Percentiles rank a stretch among this genome's conserved stretches.
Conservation (phyloP, 1,140 invertebrate genomes). For the Papilio polytes region DNA sequence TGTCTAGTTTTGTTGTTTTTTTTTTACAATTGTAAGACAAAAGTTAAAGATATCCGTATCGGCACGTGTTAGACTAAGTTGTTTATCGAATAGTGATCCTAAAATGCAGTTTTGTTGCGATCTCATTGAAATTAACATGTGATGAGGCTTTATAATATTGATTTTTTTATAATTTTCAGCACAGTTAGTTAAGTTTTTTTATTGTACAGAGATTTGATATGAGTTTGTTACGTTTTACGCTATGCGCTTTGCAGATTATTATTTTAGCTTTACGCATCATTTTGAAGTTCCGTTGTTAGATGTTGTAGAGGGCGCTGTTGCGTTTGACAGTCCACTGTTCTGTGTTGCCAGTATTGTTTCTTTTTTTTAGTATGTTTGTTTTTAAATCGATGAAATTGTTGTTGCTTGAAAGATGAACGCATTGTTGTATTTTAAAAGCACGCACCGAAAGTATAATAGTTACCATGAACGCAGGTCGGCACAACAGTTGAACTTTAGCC, state of each 20-base stretch:
- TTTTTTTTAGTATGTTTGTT: conserved; percentile 12
- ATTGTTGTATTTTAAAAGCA: conserved; percentile 24
- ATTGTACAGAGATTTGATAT: conserved; percentile 69
- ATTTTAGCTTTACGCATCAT: conserved; percentile 45
- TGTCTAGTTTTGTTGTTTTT: conserved; percentile 1
- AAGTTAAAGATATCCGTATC: not conserved
- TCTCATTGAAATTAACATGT: conserved; percentile 74
- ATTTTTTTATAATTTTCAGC: conserved; percentile 58
- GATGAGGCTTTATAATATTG: conserved; percentile 69
- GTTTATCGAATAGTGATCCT: conserved; percentile 45
- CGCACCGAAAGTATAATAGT: conserved; percentile 55
- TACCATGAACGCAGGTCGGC: conserved; percentile 63
- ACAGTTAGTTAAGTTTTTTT: conserved; percentile 68
- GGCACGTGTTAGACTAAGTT: conserved; percentile 20
- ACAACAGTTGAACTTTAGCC: conserved; percentile 57
- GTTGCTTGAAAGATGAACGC: not conserved
- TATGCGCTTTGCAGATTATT: conserved; percentile 53
- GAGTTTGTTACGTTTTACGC: conserved; percentile 63
- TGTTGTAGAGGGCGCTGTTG: conserved; percentile 46
- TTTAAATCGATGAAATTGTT: conserved; percentile 6
- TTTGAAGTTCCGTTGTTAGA: conserved; percentile 41
- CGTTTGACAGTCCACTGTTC: conserved; percentile 14
- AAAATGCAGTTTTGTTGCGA: conserved; percentile 56
- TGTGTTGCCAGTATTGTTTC: conserved; percentile 38
- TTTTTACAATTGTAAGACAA: not conserved